Evolutionary conservation across 2,888 invertebrate species (phyloP), one percentile per base, ranked within the genome.

Genomic region (Drosophila dives): DNA sequence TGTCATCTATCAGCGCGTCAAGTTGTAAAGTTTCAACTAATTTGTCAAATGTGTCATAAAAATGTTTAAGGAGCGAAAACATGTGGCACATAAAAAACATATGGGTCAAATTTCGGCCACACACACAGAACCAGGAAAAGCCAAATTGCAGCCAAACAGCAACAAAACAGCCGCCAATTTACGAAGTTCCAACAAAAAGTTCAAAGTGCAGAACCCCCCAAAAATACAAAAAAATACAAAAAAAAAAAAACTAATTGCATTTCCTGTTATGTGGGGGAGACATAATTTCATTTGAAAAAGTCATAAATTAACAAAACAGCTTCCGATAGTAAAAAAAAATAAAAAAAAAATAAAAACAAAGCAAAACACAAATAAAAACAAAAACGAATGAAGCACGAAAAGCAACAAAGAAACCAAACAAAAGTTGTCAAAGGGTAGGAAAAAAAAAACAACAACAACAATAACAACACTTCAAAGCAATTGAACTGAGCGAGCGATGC

Each of bases 301-400:
- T 78, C 83, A 87, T 87, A 87, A 87, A 89, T 90, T 89, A 82
- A 77, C 84, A 78, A 85, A 86, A 75, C 82, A 89, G 89, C 87
- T 87, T 87, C 87, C 90, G 90, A 87, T 86, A 71, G 75, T 76
- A 77, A 73, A 79, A 79, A 77, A 89, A 76, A 71, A 62, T 33
- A 49, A 64, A 71, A 63, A 17, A 64, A 64, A 15, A 26, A 23
- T 8, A 48, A 54, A 64, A 62, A 45, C 72, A 67, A 65, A 72
- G 76, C 61, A 80, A 79, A 42, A 42, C 20, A 45, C 3, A 45
- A 45, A 45, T 8, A 15, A 45, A 58, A 59, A 65, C 63, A 49
- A 76, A 67, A 80, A 71, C 81, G 67, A 80, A 80, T 80, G 81
- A 81, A 72, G 80, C 80, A 77, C 78, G 71, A 67, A 70, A 32